A percentile compares a stretch with the other conserved stretches of the same genome.
Evolutionary conservation across 2,113 vertebrate genomes (phyloP).

Genomic region (Astur gentilis): DNA sequence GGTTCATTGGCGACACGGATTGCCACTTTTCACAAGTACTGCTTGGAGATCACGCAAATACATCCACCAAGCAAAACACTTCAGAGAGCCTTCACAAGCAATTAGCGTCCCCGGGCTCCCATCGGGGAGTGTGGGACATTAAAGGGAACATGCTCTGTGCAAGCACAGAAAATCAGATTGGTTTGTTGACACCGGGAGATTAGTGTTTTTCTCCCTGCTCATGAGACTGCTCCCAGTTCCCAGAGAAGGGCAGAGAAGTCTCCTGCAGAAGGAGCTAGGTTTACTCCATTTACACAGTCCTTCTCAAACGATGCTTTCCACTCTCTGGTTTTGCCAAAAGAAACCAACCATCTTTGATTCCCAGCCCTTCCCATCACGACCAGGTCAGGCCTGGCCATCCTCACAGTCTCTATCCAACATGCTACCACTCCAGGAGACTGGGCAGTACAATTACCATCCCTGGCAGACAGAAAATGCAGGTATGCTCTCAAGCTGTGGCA

Average conservation of each 20-base stretch:
- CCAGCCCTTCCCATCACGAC: background rate
- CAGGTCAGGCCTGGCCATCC: background rate
- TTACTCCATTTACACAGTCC: background rate
- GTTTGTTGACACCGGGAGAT: background rate
- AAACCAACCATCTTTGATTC: background rate
- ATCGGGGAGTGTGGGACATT: background rate
- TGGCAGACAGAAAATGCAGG: background rate
- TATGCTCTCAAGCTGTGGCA: background rate
- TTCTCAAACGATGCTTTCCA: background rate
- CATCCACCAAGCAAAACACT: background rate
- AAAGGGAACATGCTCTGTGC: background rate
- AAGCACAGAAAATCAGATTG: background rate
- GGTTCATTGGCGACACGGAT: background rate
- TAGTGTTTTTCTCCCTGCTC: background rate
- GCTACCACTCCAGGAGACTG: accelerated
- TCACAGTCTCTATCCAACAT: accelerated
- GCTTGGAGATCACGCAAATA: background rate
- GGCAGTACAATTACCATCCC: background rate
- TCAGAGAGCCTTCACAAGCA: constrained; percentile 12
- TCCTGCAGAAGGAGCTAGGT: background rate
- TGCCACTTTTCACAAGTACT: background rate
- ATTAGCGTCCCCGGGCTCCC: background rate
- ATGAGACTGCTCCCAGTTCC: background rate
- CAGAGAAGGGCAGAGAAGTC: background rate
- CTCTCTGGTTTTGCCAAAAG: background rate